A percentile compares a stretch with the other conserved stretches of the same genome.
Conservation (phyloP, 2,797 vertebrate genomes). For the Pangasius krempfi region DNA sequence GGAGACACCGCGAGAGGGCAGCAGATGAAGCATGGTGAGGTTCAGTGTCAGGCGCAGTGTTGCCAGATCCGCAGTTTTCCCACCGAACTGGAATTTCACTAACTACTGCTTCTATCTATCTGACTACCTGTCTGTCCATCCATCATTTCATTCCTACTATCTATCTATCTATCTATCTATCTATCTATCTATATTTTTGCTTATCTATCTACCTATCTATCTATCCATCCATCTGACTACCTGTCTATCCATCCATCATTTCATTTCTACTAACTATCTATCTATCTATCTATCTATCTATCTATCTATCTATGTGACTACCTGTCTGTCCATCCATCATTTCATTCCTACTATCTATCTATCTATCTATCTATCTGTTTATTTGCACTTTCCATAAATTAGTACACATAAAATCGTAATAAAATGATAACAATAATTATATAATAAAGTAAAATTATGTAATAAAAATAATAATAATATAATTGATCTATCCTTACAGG, state of each 20-base stretch:
- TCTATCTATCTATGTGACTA: no score
- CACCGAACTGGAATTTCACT: no score
- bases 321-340: no score
- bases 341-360: neutral
- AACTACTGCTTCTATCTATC: neutral
- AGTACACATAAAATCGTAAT: neutral
- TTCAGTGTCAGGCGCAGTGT: neutral
- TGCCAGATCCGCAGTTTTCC: neutral
- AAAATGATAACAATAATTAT: no score
- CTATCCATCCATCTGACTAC: no score
- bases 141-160: neutral
- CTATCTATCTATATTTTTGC: neutral
- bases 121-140: neutral
- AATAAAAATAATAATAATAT: neutral
- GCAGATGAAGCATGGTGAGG: neutral
- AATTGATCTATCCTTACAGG: neutral
- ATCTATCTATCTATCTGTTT: neutral
- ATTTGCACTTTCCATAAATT: neutral
- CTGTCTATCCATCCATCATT: neutral
- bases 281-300: neutral
- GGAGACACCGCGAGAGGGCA: conserved; percentile 60
- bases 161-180: neutral
- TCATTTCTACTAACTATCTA: neutral
- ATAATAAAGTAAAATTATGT: no score
- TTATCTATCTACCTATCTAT: neutral